A percentile compares a stretch with the other conserved stretches of the same genome.
These are phyloP conservation scores for Apaloderma vittatum DNA, from an alignment of 2,113 vertebrate species.

Conservation along the genomic window DNA sequence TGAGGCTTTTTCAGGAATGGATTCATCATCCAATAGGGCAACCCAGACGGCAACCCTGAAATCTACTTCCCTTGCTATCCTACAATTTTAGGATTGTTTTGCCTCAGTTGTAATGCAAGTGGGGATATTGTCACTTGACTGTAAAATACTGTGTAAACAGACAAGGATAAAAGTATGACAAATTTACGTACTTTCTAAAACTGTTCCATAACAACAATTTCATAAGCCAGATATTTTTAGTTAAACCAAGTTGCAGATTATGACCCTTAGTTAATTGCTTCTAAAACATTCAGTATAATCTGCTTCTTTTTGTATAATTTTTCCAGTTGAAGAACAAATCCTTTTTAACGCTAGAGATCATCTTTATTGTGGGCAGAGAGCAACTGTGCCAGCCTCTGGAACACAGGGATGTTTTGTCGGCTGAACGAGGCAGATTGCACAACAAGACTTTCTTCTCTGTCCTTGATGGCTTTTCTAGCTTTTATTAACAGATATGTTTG, in stretches of 20 bases:
- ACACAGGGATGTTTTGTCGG: not conserved
- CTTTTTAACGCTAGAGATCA: not conserved
- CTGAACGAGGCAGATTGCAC: not conserved
- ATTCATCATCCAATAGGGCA: not conserved
- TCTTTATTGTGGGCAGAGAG: not conserved
- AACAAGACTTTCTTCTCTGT: not conserved
- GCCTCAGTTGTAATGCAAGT: not conserved
- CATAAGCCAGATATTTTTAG: not conserved
- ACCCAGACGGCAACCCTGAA: not conserved
- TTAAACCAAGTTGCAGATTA: not conserved
- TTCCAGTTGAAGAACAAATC: not conserved
- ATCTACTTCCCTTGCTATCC: not conserved
- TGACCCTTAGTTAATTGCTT: not conserved
- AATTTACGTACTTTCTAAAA: not conserved
- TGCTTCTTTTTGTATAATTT: not conserved
- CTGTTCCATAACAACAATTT: not conserved
- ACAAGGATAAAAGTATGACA: not conserved
- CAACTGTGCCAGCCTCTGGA: not conserved
- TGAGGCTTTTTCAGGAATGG: not conserved
- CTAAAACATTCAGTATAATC: not conserved
- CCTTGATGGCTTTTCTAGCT: not conserved
- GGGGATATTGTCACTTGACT: not conserved
- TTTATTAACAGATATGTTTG: not conserved
- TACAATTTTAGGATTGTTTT: not conserved
- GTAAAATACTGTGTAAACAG: not conserved